Conservation (phyloP, 1,140 invertebrate species). For the Tetramorium alpestre region DNA sequence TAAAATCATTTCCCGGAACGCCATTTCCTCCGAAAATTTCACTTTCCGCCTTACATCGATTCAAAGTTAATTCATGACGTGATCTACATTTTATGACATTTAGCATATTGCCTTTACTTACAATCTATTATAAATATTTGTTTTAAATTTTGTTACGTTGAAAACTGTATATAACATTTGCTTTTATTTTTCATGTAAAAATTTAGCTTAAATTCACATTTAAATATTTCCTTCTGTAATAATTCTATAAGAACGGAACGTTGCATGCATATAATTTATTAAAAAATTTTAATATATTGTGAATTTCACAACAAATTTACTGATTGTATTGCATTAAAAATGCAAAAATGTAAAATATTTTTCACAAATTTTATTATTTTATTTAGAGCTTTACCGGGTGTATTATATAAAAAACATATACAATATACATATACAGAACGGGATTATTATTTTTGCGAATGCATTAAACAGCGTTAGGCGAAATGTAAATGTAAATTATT, state of each 20-base stretch:
- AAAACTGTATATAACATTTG: not conserved
- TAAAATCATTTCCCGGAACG: constrained; percentile 71
- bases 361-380: constrained; percentile 9
- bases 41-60: constrained; percentile 40
- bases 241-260: not conserved
- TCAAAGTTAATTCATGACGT: not conserved
- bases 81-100: not conserved
- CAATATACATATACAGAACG: not conserved
- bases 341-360: constrained; percentile 8
- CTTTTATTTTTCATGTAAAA: not conserved
- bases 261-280: not conserved
- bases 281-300: constrained; percentile 15
- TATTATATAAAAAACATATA: constrained; percentile 29
- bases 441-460: constrained; percentile 35
- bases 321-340: constrained; percentile 37
- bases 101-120: not conserved
- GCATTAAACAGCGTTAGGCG: constrained; percentile 1
- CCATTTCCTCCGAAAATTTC: constrained; percentile 59
- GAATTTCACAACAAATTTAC: constrained; percentile 7
- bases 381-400: constrained; percentile 10
- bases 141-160: not conserved
- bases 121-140: not conserved
- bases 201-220: not conserved
- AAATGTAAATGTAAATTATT: constrained; percentile 19
- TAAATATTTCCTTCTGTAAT: not conserved